These are phyloP conservation scores for Puma concolor DNA, from an alignment of 2,113 vertebrate species.

Conservation along the genomic window DNA sequence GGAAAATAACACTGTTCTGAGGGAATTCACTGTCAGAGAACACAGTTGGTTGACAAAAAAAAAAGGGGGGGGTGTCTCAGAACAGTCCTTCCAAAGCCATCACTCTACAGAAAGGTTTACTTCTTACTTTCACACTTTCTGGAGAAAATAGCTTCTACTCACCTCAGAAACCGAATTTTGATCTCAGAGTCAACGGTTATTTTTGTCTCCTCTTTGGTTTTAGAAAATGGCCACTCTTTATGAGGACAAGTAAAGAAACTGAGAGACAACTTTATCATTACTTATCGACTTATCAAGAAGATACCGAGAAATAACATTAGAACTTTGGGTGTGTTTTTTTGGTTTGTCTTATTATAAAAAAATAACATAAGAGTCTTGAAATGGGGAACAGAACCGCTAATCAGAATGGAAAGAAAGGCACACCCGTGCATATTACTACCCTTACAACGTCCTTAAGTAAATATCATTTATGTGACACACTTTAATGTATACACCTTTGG, in stretches of 20 bases:
- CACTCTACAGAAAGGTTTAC: too few species aligned
- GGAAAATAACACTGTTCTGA: background rate
- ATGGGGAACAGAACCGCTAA: background rate
- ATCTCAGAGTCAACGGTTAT: background rate
- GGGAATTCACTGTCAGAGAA: background rate
- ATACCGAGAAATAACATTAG: background rate
- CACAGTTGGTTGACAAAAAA: background rate
- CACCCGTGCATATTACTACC: background rate
- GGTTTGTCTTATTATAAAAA: background rate
- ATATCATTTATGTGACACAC: background rate
- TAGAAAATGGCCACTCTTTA: background rate
- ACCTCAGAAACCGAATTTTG: background rate
- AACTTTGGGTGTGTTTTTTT: background rate
- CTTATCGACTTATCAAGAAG: background rate
- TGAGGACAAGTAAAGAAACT: background rate
- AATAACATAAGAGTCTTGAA: background rate
- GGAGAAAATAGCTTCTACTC: background rate
- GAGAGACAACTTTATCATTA: background rate
- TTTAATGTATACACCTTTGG: background rate
- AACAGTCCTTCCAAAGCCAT: background rate
- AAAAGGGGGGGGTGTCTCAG: background rate
- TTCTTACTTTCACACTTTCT: background rate
- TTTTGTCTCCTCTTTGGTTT: background rate
- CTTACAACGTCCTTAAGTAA: background rate
- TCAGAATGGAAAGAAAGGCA: background rate